Percentiles rank a stretch among this genome's conserved stretches.
phyloP scores from a whole-genome alignment of 2,797 vertebrate genomes.

The Microctenopoma lineatum region DNA sequence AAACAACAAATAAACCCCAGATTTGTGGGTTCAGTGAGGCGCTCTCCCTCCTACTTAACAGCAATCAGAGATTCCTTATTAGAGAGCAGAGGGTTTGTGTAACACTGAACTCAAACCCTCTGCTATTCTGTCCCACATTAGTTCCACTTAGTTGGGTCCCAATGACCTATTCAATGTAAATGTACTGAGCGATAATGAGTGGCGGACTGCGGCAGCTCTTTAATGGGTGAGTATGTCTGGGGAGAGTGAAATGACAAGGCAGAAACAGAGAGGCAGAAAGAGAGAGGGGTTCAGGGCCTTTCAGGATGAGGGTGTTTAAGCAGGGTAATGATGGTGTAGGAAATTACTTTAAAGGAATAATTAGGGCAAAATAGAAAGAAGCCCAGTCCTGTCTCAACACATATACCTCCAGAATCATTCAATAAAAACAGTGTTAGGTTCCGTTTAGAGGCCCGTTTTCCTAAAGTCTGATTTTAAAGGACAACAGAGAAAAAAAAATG shows the following conservation, averaged over 20 bases:
- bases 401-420: slow-evolving; percentile 47
- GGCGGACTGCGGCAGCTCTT: slow-evolving; percentile 77
- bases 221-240: slow-evolving; percentile 81
- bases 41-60: slow-evolving; percentile 71
- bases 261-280: slow-evolving; percentile 51
- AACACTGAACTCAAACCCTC: slow-evolving; percentile 86
- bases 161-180: slow-evolving; percentile 92
- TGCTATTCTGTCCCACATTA: slow-evolving; percentile 91
- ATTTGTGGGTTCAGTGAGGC: slow-evolving; percentile 56
- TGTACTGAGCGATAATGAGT: slow-evolving; percentile 83
- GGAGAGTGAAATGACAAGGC: slow-evolving; percentile 77
- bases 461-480: slow-evolving; percentile 40
- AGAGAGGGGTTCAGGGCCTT: slow-evolving; percentile 54
- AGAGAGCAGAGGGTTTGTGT: slow-evolving; percentile 83
- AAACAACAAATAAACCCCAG: slow-evolving; percentile 40
- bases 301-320: slow-evolving; percentile 67
- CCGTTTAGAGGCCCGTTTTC: slow-evolving; percentile 27
- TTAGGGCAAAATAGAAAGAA: slow-evolving; percentile 43
- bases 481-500: slow-evolving; percentile 7
- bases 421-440: slow-evolving; percentile 45
- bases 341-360: slow-evolving; percentile 68
- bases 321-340: slow-evolving; percentile 71
- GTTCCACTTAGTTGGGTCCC: slow-evolving; percentile 93
- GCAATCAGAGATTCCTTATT: slow-evolving; percentile 85
- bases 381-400: slow-evolving; percentile 42